Evolutionary conservation across 2,113 vertebrate genomes (phyloP).

Genomic region (Cinclus cinclus): DNA sequence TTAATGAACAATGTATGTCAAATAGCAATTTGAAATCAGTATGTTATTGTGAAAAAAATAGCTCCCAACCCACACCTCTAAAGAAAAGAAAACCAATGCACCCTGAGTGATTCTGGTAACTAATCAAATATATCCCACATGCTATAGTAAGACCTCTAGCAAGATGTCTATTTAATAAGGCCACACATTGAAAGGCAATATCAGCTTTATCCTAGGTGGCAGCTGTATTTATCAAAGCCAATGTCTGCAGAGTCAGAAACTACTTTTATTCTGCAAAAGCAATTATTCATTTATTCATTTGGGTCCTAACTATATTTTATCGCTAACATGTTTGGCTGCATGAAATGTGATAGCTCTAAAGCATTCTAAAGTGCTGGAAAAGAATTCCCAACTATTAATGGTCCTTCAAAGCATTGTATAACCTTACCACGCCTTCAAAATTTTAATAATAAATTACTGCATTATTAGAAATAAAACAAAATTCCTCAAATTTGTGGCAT

Average conservation of each 20-base stretch:
- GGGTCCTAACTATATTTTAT: conserved; percentile 28
- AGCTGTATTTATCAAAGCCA: conserved; percentile 70
- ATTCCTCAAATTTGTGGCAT: neutral
- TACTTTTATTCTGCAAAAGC: conserved; percentile 58
- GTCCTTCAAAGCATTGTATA: neutral
- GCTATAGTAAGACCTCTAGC: conserved; percentile 22
- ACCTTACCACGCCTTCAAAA: neutral
- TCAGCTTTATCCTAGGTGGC: conserved; percentile 63
- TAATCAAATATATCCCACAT: conserved; percentile 4
- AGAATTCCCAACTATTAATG: neutral
- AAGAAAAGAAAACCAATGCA: neutral
- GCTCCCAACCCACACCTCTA: neutral
- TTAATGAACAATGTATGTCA: conserved; percentile 24
- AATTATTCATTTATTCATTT: conserved; percentile 57
- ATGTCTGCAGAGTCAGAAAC: conserved; percentile 66
- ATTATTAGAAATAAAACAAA: neutral
- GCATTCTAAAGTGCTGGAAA: neutral
- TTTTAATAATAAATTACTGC: neutral
- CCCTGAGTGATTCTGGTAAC: neutral
- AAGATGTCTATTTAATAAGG: conserved; percentile 69
- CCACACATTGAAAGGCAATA: conserved; percentile 61
- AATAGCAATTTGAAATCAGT: conserved; percentile 40
- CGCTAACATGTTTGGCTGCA: neutral
- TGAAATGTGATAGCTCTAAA: neutral
- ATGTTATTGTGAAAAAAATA: neutral